These are phyloP conservation scores for Spea multiplicata DNA, from an alignment of 2,113 vertebrate species.

Conservation along the genomic window DNA sequence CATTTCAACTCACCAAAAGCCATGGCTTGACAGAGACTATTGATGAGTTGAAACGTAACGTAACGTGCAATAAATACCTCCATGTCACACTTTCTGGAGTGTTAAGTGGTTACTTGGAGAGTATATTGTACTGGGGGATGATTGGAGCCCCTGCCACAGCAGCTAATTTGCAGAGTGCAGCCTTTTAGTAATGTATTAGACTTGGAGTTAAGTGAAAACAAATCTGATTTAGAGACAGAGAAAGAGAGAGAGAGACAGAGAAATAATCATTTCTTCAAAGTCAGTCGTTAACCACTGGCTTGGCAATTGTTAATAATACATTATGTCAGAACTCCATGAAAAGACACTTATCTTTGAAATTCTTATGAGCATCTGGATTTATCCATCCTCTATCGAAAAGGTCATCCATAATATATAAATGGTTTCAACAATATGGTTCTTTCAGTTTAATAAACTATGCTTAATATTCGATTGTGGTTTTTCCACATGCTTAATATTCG, in stretches of 20 bases:
- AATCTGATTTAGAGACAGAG: too few relatives aligned
- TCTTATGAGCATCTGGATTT: conserved; percentile 3
- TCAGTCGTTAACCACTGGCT: background rate
- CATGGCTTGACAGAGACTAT: too few relatives aligned
- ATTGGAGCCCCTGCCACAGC: too few relatives aligned
- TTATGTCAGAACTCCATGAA: background rate
- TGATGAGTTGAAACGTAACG: too few relatives aligned
- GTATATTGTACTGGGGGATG: too few relatives aligned
- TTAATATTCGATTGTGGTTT: background rate
- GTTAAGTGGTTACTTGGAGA: too few relatives aligned
- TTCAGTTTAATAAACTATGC: conserved; percentile 9
- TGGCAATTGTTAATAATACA: background rate
- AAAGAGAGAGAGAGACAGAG: background rate
- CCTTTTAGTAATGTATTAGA: too few relatives aligned
- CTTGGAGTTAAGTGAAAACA: too few relatives aligned
- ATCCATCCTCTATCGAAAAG: background rate
- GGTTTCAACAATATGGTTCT: background rate
- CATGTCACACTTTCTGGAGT: too few relatives aligned
- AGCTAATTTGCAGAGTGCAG: too few relatives aligned
- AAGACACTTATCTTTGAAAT: conserved; percentile 8
- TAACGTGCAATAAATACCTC: too few relatives aligned
- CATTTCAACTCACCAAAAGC: too few relatives aligned
- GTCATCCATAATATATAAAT: conserved; percentile 7
- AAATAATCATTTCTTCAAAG: background rate
- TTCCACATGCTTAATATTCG: background rate